Base-by-base conservation (phyloP, 2,888 invertebrate species). In the Pristionchus maxplancki region DNA sequence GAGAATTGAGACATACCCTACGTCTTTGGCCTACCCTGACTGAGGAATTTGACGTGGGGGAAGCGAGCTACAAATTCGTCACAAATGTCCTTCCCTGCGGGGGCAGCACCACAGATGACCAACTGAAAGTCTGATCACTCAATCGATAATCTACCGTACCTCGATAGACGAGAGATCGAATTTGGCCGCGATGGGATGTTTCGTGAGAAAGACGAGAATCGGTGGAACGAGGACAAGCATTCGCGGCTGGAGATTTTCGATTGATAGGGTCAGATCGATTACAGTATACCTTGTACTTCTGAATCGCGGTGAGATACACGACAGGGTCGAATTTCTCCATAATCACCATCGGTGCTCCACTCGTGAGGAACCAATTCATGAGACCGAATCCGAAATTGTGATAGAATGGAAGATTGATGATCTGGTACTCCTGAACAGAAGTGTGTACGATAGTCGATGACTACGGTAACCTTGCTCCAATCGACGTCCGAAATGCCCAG, bases 151-250 rank as follows among this genome's bases (percentile, higher is more conserved):
- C 13, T 37, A 50, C 40, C n/a, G 28, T 34, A 87, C 87, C 87
- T 48, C 96, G 5, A 97, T 94, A 24, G 96, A 96, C 0, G 96
- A 96, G 89, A 97, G 95, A 95, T 97, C 96, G 93, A 97, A 97
- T 89, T 96, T 96, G 78, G 96, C 95, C 1, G 97, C 97, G 78
- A 96, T 95, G 0, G 96, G 96, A 94, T 96, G 96, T 88, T 96
- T 96, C 1, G 96, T 96, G 95, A 97, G 96, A 91, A 97, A 96
- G 40, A 97, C 96, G 94, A 97, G 96, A 88, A 97, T 95, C n/a
- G 97, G 97, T 6, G 97, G 97, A 15, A 97, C 97, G 5, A 97
- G 94, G 92, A 97, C 96, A 6, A 97, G 95, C 71, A 96, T 91
- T 28, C 96, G 96, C 6, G 97, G 96, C 96, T 97, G 95, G 88